Conservation (phyloP, 2,888 invertebrate species). For the Schizaphis graminum region DNA sequence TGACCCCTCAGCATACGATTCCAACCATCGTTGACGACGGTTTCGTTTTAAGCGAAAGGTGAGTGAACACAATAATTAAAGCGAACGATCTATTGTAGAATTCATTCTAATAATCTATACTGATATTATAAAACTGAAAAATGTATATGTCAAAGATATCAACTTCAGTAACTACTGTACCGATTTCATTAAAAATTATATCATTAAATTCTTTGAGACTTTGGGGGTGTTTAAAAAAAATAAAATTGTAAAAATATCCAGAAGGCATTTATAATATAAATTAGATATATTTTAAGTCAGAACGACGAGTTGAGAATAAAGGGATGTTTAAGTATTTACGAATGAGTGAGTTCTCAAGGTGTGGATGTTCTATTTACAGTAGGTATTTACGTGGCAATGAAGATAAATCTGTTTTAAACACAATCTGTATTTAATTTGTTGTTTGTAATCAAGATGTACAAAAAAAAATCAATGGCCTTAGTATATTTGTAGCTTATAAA, state of each 20-base stretch:
- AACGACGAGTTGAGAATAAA: too few relatives aligned
- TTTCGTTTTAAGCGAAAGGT: slow-evolving; percentile 66
- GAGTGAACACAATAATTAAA: not conserved
- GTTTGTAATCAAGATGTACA: not conserved
- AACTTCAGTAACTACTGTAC: not conserved
- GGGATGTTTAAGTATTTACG: too few relatives aligned
- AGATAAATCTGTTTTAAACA: too few relatives aligned
- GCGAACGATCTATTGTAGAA: not conserved
- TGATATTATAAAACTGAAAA: not conserved
- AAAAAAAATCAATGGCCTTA: not conserved
- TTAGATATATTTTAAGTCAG: too few relatives aligned
- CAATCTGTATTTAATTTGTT: not conserved
- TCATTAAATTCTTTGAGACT: not conserved
- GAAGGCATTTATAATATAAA: too few relatives aligned
- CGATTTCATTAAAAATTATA: not conserved
- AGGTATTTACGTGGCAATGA: too few relatives aligned
- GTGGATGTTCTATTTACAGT: too few relatives aligned
- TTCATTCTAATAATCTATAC: not conserved
- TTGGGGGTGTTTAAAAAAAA: not conserved
- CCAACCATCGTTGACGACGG: slow-evolving; percentile 63
- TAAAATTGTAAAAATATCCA: too few relatives aligned
- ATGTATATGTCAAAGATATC: not conserved
- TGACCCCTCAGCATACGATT: slow-evolving; percentile 66
- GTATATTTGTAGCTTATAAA: not conserved
- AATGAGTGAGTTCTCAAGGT: too few relatives aligned